A percentile compares a stretch with the other conserved stretches of the same genome.
phyloP scores from a whole-genome alignment of 2,113 vertebrate species.

The Bos indicus region DNA sequence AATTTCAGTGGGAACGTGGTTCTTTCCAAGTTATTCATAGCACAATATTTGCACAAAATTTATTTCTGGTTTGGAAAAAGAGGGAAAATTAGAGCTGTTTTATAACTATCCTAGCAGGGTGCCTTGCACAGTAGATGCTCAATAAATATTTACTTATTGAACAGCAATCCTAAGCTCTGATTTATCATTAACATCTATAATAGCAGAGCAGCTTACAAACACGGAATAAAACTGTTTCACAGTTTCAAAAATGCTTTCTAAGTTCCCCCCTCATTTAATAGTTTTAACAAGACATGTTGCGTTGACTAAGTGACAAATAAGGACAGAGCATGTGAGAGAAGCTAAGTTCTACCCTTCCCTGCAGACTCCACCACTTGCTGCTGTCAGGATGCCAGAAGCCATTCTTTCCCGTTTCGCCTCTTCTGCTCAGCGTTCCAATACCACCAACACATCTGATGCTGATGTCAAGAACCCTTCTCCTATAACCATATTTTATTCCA shows the following conservation, averaged over 20 bases:
- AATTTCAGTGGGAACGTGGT: neutral
- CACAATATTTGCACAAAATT: neutral
- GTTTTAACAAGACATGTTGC: neutral
- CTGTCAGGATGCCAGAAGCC: neutral
- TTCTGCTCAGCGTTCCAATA: neutral
- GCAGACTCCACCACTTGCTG: neutral
- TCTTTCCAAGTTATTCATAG: neutral
- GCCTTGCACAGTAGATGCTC: neutral
- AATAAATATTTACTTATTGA: constrained; percentile 31
- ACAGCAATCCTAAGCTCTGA: neutral
- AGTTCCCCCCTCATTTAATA: neutral
- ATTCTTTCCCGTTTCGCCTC: neutral
- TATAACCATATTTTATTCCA: neutral
- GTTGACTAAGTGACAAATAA: neutral
- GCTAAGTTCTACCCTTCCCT: neutral
- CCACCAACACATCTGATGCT: neutral
- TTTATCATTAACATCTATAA: neutral
- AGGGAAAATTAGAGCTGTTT: neutral
- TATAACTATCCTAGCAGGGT: constrained; percentile 26
- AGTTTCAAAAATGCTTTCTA: neutral
- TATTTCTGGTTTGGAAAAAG: neutral
- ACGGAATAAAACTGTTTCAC: neutral
- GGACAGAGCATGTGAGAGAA: neutral
- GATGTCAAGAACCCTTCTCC: neutral
- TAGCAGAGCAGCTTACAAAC: neutral